A percentile compares a stretch with the other conserved stretches of the same genome.
These are phyloP conservation scores for Dolichallabes microphthalmus DNA, from an alignment of 2,113 vertebrate genomes.

Conservation along the genomic window DNA sequence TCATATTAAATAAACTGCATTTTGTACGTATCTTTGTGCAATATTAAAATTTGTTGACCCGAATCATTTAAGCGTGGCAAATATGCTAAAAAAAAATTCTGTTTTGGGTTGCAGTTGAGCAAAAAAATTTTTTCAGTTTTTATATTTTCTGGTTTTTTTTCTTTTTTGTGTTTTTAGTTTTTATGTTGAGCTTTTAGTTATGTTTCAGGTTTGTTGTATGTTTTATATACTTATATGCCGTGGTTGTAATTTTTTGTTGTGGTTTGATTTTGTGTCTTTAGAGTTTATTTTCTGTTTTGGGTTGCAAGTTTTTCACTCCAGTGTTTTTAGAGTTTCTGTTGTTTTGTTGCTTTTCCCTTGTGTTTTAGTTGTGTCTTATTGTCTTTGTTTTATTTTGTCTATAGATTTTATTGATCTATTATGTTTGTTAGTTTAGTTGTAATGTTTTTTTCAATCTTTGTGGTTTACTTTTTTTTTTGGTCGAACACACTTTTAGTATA, in stretches of 20 bases:
- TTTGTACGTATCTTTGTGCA: too few species aligned
- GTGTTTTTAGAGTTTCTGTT: neutral
- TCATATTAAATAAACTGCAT: too few species aligned
- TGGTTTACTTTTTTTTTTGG: neutral
- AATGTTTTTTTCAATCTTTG: neutral
- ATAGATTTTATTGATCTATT: too few species aligned
- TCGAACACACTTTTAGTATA: neutral
- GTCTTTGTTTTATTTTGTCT: neutral
- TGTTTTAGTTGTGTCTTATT: neutral
- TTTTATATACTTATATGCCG: neutral
- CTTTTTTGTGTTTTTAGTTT: neutral
- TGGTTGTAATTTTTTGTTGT: too few species aligned
- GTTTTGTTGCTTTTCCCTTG: neutral
- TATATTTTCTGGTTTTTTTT: neutral
- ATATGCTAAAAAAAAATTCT: too few species aligned
- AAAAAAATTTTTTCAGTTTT: too few species aligned
- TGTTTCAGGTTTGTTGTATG: neutral
- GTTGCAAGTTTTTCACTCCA: too few species aligned
- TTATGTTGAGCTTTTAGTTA: neutral
- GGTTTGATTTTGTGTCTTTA: neutral
- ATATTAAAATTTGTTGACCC: too few species aligned
- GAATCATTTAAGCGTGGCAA: too few species aligned
- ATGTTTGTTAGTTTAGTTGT: neutral
- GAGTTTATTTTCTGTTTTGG: neutral
- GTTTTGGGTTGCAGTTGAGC: too few species aligned